Percentiles rank a stretch among this genome's conserved stretches.
These are phyloP conservation scores for Stomatorhinus ivindoensis DNA, from an alignment of 2,113 vertebrate genomes.

Conservation along the genomic window DNA sequence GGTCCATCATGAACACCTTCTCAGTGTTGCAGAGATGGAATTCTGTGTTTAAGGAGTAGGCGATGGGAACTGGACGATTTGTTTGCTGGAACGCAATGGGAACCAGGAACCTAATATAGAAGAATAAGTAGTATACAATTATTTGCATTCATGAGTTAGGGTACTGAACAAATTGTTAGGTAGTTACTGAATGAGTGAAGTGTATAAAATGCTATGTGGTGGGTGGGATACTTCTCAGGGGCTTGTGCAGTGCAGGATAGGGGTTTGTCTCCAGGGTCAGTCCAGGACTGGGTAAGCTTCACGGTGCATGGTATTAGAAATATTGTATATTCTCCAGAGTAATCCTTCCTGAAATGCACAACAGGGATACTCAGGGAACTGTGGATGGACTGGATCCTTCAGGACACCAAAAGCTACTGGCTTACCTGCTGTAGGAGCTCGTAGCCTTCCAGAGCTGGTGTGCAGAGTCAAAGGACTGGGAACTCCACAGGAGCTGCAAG, in stretches of 20 bases:
- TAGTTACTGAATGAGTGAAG: background rate
- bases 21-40: slow-evolving; percentile 97
- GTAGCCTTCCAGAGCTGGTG: slow-evolving; percentile 96
- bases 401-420: background rate
- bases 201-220: background rate
- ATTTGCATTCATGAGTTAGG: background rate
- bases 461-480: slow-evolving; percentile 90
- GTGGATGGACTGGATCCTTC: too few relatives aligned
- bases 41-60: slow-evolving; percentile 93
- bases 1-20: slow-evolving; percentile 92
- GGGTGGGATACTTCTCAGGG: slow-evolving; percentile 73
- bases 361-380: background rate
- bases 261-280: slow-evolving; percentile 83
- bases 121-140: background rate
- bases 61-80: slow-evolving; percentile 87
- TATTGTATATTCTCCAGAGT: slow-evolving; percentile 88
- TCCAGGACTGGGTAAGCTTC: slow-evolving; percentile 90
- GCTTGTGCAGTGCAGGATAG: slow-evolving; percentile 89
- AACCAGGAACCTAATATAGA: slow-evolving; percentile 73
- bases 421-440: slow-evolving; percentile 90
- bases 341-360: slow-evolving; percentile 76
- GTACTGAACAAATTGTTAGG: background rate
- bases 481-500: slow-evolving; percentile 89
- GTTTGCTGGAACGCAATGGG: slow-evolving; percentile 98
- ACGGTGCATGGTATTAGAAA: slow-evolving; percentile 89